phyloP scores from a whole-genome alignment of 1,140 invertebrate genomes.

The Oreohelix idahoensis region DNA sequence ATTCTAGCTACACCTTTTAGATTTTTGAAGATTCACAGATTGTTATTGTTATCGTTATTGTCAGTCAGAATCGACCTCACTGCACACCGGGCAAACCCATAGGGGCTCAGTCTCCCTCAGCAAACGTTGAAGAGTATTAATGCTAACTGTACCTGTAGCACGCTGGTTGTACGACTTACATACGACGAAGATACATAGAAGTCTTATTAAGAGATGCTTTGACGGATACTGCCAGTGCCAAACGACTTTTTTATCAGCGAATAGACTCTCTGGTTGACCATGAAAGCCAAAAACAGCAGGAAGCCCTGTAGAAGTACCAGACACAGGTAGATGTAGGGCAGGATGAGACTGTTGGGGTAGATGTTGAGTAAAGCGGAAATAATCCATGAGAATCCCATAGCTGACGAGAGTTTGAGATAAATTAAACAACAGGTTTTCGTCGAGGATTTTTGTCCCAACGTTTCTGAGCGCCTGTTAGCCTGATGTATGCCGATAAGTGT shows the following conservation, averaged over 20 bases:
- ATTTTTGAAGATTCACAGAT: no score
- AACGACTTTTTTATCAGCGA: background rate
- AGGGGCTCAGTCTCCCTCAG: no score
- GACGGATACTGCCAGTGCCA: no score
- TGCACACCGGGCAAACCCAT: no score
- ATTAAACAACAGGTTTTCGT: background rate
- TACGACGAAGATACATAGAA: no score
- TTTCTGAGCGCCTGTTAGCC: background rate
- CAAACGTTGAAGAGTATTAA: no score
- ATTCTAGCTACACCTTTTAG: no score
- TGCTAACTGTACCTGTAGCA: no score
- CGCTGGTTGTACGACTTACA: no score
- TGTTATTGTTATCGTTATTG: no score
- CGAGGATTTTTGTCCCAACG: background rate
- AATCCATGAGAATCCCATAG: background rate
- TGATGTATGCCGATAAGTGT: background rate
- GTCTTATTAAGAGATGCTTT: no score
- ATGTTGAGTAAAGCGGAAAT: background rate
- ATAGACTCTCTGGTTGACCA: background rate
- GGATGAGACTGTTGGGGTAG: background rate
- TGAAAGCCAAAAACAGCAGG: background rate
- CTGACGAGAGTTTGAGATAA: background rate
- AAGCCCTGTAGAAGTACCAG: constrained; percentile 5
- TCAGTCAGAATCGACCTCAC: no score
- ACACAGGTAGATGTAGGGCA: background rate